Base-by-base conservation (phyloP, 1,140 invertebrate genomes). In the Saccostrea glomerata region DNA sequence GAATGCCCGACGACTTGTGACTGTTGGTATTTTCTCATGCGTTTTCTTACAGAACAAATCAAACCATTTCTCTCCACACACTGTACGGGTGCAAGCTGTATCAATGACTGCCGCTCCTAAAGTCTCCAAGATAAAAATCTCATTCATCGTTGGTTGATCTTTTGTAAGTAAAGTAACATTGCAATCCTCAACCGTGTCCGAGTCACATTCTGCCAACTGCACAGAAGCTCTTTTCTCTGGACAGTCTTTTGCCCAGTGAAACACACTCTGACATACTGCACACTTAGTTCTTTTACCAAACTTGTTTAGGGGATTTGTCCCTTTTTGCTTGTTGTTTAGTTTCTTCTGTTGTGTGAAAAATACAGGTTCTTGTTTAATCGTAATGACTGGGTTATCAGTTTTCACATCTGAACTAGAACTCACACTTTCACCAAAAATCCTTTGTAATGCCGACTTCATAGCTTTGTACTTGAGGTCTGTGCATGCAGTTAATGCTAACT, bases 101-200 rank as follows among this genome's bases (percentile, higher is more conserved):
- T 91, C 89, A 25, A 88, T 73, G 70, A 89, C 73, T 63, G 90
- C 90, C 70, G 88, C 82, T 47, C 77, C 30, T 9, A 25, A 73
- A 0, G 90, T 77, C 87, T 90, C 90, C 13, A 87, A 13, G 17
- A 87, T 77, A 87, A 90, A 88, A 56, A 89, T 82, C 36, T 87
- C 60, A 66, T 86, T 77, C 25, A 15, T 17, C 15, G 63, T 11
- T 7, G 60, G 0, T 84, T 54, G 13, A 12, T 84, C 66, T 58
- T 85, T 86, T 55, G 88, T 85, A 73, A 87, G 85, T 47, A 90
- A 25, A 23, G 88, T 89, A 5, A 89, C 47, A 83, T 90, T 89
- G 20, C 87, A 87, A 73, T 89, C 30, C 36, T 90, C 88, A 25
- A 84, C 84, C 6, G 11, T 47, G n/a, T 40, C 70, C 25, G 7